Conservation (phyloP, 2,113 vertebrate species). For the Chaetops frenatus region DNA sequence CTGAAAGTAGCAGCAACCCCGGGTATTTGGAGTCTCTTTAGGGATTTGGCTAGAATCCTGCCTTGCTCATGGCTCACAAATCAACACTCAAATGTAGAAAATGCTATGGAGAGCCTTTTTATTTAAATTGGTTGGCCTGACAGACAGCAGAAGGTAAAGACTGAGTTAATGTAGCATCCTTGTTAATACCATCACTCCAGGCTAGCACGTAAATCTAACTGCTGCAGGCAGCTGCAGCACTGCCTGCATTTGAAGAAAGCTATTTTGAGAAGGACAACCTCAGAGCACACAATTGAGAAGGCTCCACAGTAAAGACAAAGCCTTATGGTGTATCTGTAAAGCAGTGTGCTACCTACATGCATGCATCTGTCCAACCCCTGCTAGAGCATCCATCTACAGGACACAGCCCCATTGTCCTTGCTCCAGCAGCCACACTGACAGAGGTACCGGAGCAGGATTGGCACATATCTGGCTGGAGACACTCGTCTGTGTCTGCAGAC, state of each 20-base stretch:
- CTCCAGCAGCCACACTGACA: background rate
- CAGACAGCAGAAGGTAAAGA: background rate
- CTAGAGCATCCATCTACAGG: background rate
- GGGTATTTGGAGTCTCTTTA: background rate
- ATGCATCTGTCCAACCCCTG: accelerated
- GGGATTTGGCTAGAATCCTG: background rate
- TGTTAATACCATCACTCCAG: background rate
- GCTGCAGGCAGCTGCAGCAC: background rate
- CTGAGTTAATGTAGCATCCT: background rate
- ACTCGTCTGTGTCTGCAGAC: accelerated
- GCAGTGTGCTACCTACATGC: accelerated
- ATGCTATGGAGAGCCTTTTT: background rate
- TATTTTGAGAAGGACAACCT: background rate
- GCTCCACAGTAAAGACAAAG: background rate
- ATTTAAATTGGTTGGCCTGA: background rate
- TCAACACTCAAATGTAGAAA: background rate
- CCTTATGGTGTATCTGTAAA: background rate
- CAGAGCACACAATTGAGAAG: background rate
- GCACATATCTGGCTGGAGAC: background rate
- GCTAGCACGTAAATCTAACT: background rate
- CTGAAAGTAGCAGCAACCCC: background rate
- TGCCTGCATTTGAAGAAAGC: background rate
- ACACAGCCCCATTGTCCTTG: accelerated
- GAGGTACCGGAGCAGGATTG: background rate
- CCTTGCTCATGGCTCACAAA: background rate